Base-by-base conservation (phyloP, 2,888 invertebrate species). In the Gnatocerus cornutus region DNA sequence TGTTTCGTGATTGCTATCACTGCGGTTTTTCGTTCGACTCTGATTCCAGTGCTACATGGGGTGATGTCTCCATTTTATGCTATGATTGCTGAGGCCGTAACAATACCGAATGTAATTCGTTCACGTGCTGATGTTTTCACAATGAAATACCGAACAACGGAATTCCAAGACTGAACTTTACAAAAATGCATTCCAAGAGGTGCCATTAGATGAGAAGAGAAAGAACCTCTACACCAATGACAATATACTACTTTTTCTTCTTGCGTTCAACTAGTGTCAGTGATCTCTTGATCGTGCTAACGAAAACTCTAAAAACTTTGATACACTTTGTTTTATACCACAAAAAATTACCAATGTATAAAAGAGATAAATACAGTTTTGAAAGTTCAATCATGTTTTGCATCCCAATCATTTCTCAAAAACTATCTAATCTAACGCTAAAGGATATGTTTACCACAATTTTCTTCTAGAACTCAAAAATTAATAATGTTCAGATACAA, bases 1-100 rank as follows among this genome's bases (percentile, higher is more conserved):
- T 58, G 59, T 58, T 41, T 64, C 53, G 64, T 64, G 64, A 64
- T 64, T 55, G 64, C 64, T 16, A 53, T 61, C 61, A 30, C 48
- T 7, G 5, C 16, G 16, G 43, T 16, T n/a, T 10, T 61, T 63
- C 8, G 41, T 37, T 27, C 52, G 30, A 33, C 53, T 14, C 62
- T 39, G 41, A 27, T 62, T 48, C 8, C 53, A 29, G 6, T n/a
- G 45, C 10, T 55, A 45, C 41, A 12, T 6, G 41, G 41, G 41
- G 41, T 41, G 41, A 41, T 41, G 41, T 41, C 41, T 41, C 41
- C 41, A 41, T 41, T 41, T 12, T 12, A 41, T 41, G 12, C 41
- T 3, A 41, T 41, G 41, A 12, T 41, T 41, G 12, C 41, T 41
- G 3, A n/a, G 41, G 10, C 41, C 12, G 6, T 12, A 41, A 41